phyloP scores from a whole-genome alignment of 2,797 vertebrate species.

The Acrocephalus scirpaceus region DNA sequence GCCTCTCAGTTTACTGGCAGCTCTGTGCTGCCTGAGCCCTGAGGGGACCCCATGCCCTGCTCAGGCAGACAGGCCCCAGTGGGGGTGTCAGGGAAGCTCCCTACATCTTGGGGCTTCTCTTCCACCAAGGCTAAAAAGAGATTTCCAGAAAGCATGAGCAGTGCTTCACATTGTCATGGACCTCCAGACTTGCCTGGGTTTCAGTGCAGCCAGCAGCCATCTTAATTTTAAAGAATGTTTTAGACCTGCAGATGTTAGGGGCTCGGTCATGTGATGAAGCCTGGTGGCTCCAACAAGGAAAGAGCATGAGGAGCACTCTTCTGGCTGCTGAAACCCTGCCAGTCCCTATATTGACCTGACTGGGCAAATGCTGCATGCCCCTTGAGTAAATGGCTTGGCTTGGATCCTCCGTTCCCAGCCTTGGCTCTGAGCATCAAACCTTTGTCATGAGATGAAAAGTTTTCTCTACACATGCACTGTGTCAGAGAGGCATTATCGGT shows the following conservation, averaged over 20 bases:
- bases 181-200: background rate
- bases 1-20: background rate
- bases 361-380: slow-evolving; percentile 40
- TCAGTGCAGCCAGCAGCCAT: background rate
- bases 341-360: slow-evolving; percentile 19
- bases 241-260: background rate
- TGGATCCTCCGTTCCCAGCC: background rate
- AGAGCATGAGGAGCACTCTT: background rate
- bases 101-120: background rate
- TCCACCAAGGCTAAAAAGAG: background rate
- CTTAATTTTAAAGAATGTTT: background rate
- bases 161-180: background rate
- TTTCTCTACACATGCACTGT: background rate
- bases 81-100: background rate
- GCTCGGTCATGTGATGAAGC: background rate
- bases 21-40: background rate
- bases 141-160: background rate
- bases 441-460: background rate
- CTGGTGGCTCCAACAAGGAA: background rate
- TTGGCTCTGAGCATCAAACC: slow-evolving; percentile 24
- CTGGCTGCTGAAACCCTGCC: background rate
- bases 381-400: slow-evolving; percentile 47
- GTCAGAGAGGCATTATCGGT: slow-evolving; percentile 24
- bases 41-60: background rate
- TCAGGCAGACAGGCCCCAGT: background rate